Conservation (phyloP, 2,113 vertebrate genomes). For the Nycticebus coucang region DNA sequence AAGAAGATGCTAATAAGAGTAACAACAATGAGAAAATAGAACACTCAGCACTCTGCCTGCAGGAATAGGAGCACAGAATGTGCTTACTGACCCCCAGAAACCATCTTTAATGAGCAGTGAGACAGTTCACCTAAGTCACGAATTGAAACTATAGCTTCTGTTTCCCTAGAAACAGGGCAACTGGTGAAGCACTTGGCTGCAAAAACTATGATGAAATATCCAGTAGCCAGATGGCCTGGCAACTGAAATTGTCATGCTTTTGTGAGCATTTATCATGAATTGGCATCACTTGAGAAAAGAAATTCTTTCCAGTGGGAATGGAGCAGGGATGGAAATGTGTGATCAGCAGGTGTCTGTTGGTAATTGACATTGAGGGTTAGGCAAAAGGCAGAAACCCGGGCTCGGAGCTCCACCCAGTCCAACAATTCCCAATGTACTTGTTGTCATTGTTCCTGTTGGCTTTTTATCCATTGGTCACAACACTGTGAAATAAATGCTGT, state of each 20-base stretch:
- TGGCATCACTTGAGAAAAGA: slow-evolving; percentile 67
- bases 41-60: neutral
- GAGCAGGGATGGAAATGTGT: slow-evolving; percentile 21
- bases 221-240: slow-evolving; percentile 80
- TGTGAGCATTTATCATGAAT: slow-evolving; percentile 78
- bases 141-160: slow-evolving; percentile 67
- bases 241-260: slow-evolving; percentile 76
- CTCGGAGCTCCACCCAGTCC: neutral
- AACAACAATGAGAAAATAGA: slow-evolving; percentile 29
- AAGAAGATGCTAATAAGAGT: neutral
- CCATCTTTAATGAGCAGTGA: slow-evolving; percentile 55
- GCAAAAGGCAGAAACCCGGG: slow-evolving; percentile 43
- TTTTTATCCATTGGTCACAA: neutral
- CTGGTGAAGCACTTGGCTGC: slow-evolving; percentile 69
- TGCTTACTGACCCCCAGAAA: slow-evolving; percentile 60
- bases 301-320: slow-evolving; percentile 63
- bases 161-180: slow-evolving; percentile 77
- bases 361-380: slow-evolving; percentile 43
- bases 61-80: neutral
- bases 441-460: neutral
- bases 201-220: slow-evolving; percentile 70
- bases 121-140: slow-evolving; percentile 72
- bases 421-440: neutral
- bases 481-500: slow-evolving; percentile 4
- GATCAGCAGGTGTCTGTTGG: slow-evolving; percentile 33